Percentiles rank a stretch among this genome's conserved stretches.
Conservation (phyloP, 2,113 vertebrate species). For the Austrofundulus limnaeus region DNA sequence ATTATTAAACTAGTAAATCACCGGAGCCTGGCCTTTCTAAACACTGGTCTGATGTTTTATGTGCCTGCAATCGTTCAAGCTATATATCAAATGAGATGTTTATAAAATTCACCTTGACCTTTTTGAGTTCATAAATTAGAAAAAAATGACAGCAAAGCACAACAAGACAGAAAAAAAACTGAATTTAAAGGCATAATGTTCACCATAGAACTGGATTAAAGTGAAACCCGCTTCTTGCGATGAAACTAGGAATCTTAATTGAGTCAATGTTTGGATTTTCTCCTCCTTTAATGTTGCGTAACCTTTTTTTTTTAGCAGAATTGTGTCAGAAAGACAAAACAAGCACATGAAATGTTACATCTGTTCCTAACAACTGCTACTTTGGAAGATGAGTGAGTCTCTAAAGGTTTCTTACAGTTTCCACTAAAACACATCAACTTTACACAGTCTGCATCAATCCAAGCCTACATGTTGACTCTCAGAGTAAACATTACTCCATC, state of each 20-base stretch:
- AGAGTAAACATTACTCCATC: constrained; percentile 10
- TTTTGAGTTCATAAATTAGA: neutral
- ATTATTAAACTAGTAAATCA: constrained; percentile 48
- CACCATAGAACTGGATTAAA: neutral
- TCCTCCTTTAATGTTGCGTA: neutral
- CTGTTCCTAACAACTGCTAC: neutral
- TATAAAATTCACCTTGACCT: constrained; percentile 3
- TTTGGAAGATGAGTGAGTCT: neutral
- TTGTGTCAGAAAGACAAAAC: neutral
- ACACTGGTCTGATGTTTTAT: neutral
- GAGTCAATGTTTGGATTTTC: neutral
- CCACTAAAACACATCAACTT: too few relatives aligned
- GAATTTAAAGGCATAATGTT: neutral
- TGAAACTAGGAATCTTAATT: neutral
- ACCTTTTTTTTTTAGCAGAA: neutral
- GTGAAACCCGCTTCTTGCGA: constrained; percentile 5
- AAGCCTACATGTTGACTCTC: neutral
- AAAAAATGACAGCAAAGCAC: neutral
- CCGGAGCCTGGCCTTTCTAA: neutral
- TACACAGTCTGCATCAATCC: neutral
- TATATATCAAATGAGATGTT: constrained; percentile 1
- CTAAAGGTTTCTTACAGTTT: neutral
- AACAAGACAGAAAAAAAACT: neutral
- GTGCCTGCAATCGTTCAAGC: neutral
- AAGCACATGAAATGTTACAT: neutral